Evolutionary conservation across 2,888 invertebrate species (phyloP), one percentile per base, ranked within the genome.

Genomic region (Polydrusus cervinus): DNA sequence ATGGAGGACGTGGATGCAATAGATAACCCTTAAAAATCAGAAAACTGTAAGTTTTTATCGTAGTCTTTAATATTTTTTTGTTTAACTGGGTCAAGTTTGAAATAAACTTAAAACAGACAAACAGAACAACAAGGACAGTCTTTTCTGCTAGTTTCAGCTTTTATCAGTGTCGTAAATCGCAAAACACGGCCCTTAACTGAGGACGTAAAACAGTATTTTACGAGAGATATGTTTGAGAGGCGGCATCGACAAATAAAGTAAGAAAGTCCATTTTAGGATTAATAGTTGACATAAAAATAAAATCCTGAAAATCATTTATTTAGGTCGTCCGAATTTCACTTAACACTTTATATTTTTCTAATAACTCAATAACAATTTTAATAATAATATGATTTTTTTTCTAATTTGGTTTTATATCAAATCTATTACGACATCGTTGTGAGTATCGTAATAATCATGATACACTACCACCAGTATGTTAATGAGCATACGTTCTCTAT

Each of bases 141-240:
- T 45, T n/a, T n/a, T n/a, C 45, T 13, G 45, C 45, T 45, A 45
- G 45, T 45, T n/a, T 45, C 13, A 45, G 45, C 45, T 45, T 45
- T 45, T 45, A 45, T 45, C 45, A 45, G 45, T 45, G n/a, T 45
- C 45, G n/a, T 45, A 45, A 45, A 45, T 13, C n/a, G 13, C 13
- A n/a, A 13, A n/a, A 45, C 45, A n/a, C 13, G 45, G n/a, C 45
- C 2, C 13, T 45, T 45, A 45, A n/a, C n/a, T n/a, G n/a, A n/a
- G n/a, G 45, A n/a, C 45, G n/a, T 45, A 45, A n/a, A 45, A 45
- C n/a, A 45, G n/a, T n/a, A 45, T 45, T 45, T 45, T 45, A 45
- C 45, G 45, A 45, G 45, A 45, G 10, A 11, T 45, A 1, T n/a
- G n/a, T 45, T 45, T 45, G 13, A 45, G 45, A 45, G 45, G 45